Evolutionary conservation across 2,113 vertebrate genomes (phyloP), one percentile per base, ranked within the genome.

Genomic region (Numida meleagris): DNA sequence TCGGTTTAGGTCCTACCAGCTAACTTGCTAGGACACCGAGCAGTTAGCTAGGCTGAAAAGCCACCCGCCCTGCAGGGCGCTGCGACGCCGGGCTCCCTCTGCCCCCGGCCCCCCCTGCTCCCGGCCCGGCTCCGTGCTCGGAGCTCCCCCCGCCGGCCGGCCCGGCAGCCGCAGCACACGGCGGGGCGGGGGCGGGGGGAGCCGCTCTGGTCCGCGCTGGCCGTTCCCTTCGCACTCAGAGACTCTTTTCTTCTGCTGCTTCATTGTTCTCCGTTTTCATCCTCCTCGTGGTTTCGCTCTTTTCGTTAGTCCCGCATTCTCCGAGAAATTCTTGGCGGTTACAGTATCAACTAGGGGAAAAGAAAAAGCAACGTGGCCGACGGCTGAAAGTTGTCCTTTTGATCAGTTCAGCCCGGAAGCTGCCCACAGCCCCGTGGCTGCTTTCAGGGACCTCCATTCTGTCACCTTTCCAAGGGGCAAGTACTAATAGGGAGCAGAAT

Each of bases 141-240:
- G 95, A 91, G 96, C 97, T 76, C 95, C 95, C 29, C 93, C 91
- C 14, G 45, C 93, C 61, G 96, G 88, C 33, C 67, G 4, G 43
- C 27, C 3, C 55, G 19, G 33, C 55, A 58, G 31, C 55, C 33
- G 55, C 55, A 33, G 55, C 31, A 19, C 31, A 58, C 4, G 55
- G 11, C 12, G 31, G 33, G 33, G 18, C 29, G 31, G 17, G 17
- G 17, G 18, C 5, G 18, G 12, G 55, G 17, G 55, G 17, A 57
- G 10, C 27, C 29, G 29, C 51, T 17, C 51, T 16, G 51, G 29
- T 31, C 27, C 5, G 27, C 15, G 27, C 23, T 24, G 48, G 19
- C 27, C 27, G 51, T 94, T 78, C 68, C 75, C 45, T 34, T 90
- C 45, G 27, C n/a, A 29, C n/a, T 87, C 46, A 43, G 72, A 46